These are phyloP conservation scores for Poeciliopsis turneri DNA, from an alignment of 2,797 vertebrate genomes.

Conservation along the genomic window DNA sequence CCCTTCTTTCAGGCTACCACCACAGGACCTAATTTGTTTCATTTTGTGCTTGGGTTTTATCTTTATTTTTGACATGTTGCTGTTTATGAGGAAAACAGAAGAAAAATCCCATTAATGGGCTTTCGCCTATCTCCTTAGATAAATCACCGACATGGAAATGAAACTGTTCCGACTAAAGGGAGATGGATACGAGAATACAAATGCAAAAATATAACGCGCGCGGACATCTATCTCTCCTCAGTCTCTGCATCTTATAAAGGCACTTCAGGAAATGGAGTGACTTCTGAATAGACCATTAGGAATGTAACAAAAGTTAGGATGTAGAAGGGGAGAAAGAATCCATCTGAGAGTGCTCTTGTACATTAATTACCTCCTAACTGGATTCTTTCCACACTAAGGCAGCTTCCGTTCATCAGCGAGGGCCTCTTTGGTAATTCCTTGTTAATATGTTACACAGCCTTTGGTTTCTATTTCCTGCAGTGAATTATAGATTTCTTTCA, in stretches of 20 bases:
- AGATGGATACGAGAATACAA: slow-evolving; percentile 78
- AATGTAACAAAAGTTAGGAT: slow-evolving; percentile 61
- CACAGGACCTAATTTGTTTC: slow-evolving; percentile 72
- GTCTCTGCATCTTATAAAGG: slow-evolving; percentile 45
- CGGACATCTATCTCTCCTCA: slow-evolving; percentile 38
- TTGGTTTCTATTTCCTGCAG: slow-evolving; percentile 47
- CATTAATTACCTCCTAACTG: slow-evolving; percentile 52
- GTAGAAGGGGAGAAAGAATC: slow-evolving; percentile 41
- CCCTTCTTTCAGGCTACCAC: slow-evolving; percentile 46
- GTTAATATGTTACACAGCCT: slow-evolving; percentile 39
- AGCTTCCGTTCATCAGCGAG: slow-evolving; percentile 44
- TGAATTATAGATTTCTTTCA: slow-evolving; percentile 20
- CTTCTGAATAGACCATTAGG: slow-evolving; percentile 67
- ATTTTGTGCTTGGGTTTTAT: slow-evolving; percentile 61
- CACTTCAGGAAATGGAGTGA: slow-evolving; percentile 59
- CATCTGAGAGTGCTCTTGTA: slow-evolving; percentile 41
- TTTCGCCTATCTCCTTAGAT: slow-evolving; percentile 73
- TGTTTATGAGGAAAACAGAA: slow-evolving; percentile 74
- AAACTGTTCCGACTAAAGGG: slow-evolving; percentile 72
- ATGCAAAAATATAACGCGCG: slow-evolving; percentile 69
- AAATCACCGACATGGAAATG: slow-evolving; percentile 78
- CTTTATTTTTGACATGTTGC: slow-evolving; percentile 78
- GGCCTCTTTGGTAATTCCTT: slow-evolving; percentile 41
- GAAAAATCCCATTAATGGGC: slow-evolving; percentile 80
- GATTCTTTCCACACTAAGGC: slow-evolving; percentile 39